Evolutionary conservation across 2,797 vertebrate genomes (phyloP), one percentile per base, ranked within the genome.

Genomic region (Anas bahamensis): DNA sequence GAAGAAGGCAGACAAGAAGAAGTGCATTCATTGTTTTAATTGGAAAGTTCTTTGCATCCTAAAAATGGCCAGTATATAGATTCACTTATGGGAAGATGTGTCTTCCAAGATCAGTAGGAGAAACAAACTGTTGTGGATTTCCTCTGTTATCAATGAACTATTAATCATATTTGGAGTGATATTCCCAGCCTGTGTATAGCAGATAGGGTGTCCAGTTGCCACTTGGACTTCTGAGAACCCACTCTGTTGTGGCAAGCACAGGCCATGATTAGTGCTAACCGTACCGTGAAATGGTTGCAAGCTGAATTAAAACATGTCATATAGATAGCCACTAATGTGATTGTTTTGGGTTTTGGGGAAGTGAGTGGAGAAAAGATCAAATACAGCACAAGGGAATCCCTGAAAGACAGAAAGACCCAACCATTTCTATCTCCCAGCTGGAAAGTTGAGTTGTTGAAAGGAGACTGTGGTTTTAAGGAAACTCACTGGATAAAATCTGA

Each of bases 401-500:
- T 81, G 55, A 93, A 86, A 94, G 83, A 91, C 65, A 59, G 68
- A 92, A 91, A 89, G 42, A 76, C 72, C 89, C 83, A 69, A 82
- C 55, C 82, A 75, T 96, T 89, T 96, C 84, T 95, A 79, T 83
- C 89, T 94, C 95, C 90, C 97, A 94, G 76, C 96, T 97, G 97
- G 97, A 94, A 96, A 96, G 80, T 28, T 79, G 88, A 97, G 93
- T 41, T 97, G 97, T 96, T 97, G 97, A 98, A 98, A 97, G 96
- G 90, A 91, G 74, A 84, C 88, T 95, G 96, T 83, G 96, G 97
- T 97, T 98, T 98, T 95, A 95, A 93, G 95, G 94, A 98, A 97
- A 96, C 69, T 96, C 87, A 83, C 85, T 97, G 97, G 63, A 97
- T 97, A 96, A 97, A 95, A 98, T 97, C 95, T 97, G 98, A 98